Conservation (phyloP, 2,888 invertebrate species). For the Erebia palarica region DNA sequence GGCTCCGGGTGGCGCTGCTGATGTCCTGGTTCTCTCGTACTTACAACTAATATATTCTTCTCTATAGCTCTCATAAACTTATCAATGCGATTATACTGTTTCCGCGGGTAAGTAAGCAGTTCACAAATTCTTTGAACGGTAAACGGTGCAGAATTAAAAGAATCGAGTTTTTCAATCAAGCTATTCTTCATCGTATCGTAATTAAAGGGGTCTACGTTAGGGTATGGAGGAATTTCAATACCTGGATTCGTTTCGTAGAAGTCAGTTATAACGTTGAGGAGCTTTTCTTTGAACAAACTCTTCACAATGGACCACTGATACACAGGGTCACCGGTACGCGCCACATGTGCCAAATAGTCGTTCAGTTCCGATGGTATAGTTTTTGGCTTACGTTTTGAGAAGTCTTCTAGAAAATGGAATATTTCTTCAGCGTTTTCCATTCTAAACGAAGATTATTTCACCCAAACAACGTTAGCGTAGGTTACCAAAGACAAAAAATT, state of each 20-base stretch:
- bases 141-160: conserved; percentile 95
- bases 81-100: conserved; percentile 97
- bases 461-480: conserved; percentile 1
- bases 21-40: conserved; percentile 86
- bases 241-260: conserved; percentile 91
- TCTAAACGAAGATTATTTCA: conserved; percentile 9
- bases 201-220: conserved; percentile 95
- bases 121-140: conserved; percentile 98
- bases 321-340: conserved; percentile 96
- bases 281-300: conserved; percentile 93
- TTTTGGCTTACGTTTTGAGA: conserved; percentile 88
- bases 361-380: conserved; percentile 94
- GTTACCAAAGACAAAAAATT: not conserved
- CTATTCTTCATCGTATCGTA: conserved; percentile 94
- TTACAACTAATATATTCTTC: conserved; percentile 95
- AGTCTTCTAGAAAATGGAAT: conserved; percentile 91
- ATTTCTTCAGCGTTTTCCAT: conserved; percentile 95
- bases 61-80: conserved; percentile 98
- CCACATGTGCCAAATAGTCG: conserved; percentile 94
- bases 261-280: conserved; percentile 92
- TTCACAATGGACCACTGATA: conserved; percentile 96
- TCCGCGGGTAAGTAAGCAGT: conserved; percentile 93
- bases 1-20: conserved; percentile 83
- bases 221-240: conserved; percentile 91
- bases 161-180: conserved; percentile 90